Evolutionary conservation across 2,888 invertebrate genomes (phyloP).

Genomic region (Colostygia pectinataria): DNA sequence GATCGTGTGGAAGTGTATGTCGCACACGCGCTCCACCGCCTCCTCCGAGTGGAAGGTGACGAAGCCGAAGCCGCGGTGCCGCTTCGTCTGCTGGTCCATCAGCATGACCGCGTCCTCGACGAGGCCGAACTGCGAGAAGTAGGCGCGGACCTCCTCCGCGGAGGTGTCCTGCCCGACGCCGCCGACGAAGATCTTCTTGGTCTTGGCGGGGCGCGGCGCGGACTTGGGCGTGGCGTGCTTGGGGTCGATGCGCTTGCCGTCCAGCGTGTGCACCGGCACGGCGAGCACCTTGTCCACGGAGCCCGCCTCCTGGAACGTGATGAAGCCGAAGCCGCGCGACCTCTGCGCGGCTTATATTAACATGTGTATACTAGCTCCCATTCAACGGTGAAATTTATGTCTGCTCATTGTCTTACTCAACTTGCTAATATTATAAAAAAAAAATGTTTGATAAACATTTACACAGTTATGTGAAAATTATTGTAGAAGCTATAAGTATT

Average conservation of each 20-base stretch:
- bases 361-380: not conserved
- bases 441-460: no score
- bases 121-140: slow-evolving; percentile 94
- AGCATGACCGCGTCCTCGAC: slow-evolving; percentile 96
- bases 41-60: slow-evolving; percentile 96
- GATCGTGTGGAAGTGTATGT: slow-evolving; percentile 95
- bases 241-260: slow-evolving; percentile 97
- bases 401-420: not conserved
- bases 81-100: slow-evolving; percentile 96
- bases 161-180: slow-evolving; percentile 96
- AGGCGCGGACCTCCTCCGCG: slow-evolving; percentile 94
- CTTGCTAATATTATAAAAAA: no score
- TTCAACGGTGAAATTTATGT: not conserved
- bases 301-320: slow-evolving; percentile 95
- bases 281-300: slow-evolving; percentile 96
- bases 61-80: slow-evolving; percentile 95
- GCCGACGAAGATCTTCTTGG: slow-evolving; percentile 96
- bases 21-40: slow-evolving; percentile 95
- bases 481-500: no score
- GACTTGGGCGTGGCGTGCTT: slow-evolving; percentile 97
- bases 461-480: no score
- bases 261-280: slow-evolving; percentile 94
- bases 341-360: slow-evolving; percentile 87
- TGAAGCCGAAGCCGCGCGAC: slow-evolving; percentile 97
- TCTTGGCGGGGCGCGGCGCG: slow-evolving; percentile 92